Percentiles rank a stretch among this genome's conserved stretches.
Conservation (phyloP, 2,113 vertebrate species). For the Chamaetylas fuelleborni region DNA sequence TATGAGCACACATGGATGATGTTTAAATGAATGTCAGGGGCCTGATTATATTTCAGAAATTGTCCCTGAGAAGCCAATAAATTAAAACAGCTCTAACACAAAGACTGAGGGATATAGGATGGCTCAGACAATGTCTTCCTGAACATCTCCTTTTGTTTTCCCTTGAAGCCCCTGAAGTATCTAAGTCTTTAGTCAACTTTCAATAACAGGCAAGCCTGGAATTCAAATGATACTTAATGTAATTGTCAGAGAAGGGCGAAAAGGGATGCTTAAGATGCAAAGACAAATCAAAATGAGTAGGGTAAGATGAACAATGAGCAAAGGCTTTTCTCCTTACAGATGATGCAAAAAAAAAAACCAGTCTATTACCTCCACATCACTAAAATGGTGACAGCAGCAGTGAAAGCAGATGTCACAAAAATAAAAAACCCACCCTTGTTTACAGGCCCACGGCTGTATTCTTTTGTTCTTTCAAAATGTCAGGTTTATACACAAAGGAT, state of each 20-base stretch:
- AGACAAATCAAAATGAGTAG: not conserved
- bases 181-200: not conserved
- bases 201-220: not conserved
- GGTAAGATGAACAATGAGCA: not conserved
- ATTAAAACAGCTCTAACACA: not conserved
- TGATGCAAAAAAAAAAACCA: not conserved
- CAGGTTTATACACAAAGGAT: conserved; percentile 8
- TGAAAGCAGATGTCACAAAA: not conserved
- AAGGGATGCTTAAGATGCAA: not conserved
- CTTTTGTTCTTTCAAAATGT: conserved; percentile 32
- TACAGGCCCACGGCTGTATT: not conserved
- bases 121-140: not conserved
- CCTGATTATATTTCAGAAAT: not conserved
- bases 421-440: not conserved
- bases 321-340: not conserved
- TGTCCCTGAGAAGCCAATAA: not conserved
- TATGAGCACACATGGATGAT: not conserved
- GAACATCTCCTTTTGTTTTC: not conserved
- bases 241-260: not conserved
- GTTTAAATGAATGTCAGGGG: not conserved
- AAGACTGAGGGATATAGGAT: not conserved
- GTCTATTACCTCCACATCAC: not conserved
- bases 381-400: not conserved
- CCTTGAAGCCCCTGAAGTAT: not conserved
- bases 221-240: not conserved